Percentiles rank a stretch among this genome's conserved stretches.
Conservation (phyloP, 1,140 invertebrate species). For the Heliconius eleuchia region DNA sequence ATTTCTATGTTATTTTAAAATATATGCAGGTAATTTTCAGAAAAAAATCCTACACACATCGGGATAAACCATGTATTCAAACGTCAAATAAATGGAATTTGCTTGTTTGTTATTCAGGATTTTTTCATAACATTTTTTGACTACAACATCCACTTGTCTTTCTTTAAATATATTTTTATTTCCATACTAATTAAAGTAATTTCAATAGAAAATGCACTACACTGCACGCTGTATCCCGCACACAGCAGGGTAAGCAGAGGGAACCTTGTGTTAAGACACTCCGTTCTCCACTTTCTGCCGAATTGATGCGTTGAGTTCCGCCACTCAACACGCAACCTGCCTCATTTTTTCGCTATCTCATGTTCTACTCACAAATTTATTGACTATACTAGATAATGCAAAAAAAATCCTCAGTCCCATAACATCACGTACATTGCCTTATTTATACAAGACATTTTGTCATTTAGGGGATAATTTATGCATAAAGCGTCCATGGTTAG, state of each 20-base stretch:
- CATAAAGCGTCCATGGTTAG: constrained; percentile 32
- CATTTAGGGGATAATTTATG: constrained; percentile 26
- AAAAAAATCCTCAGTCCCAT: not conserved
- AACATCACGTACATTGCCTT: not conserved
- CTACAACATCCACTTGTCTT: not conserved
- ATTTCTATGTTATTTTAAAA: not conserved
- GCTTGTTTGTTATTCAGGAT: not conserved
- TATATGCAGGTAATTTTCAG: not conserved
- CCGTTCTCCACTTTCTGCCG: too few species aligned
- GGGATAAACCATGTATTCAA: not conserved
- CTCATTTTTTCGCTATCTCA: too few species aligned
- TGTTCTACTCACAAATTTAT: too few species aligned
- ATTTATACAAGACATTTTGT: not conserved
- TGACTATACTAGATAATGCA: not conserved
- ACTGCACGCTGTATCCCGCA: too few species aligned
- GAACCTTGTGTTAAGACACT: too few species aligned
- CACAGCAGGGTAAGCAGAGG: too few species aligned
- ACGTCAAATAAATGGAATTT: constrained; percentile 6
- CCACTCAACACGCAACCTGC: not conserved
- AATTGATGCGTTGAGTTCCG: not conserved
- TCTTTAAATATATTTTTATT: not conserved
- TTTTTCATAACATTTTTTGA: constrained; percentile 1
- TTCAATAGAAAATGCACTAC: not conserved
- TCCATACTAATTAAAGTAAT: not conserved
- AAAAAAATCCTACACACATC: not conserved